A percentile compares a stretch with the other conserved stretches of the same genome.
Conservation (phyloP, 1,140 invertebrate species). For the Bombus waltoni region DNA sequence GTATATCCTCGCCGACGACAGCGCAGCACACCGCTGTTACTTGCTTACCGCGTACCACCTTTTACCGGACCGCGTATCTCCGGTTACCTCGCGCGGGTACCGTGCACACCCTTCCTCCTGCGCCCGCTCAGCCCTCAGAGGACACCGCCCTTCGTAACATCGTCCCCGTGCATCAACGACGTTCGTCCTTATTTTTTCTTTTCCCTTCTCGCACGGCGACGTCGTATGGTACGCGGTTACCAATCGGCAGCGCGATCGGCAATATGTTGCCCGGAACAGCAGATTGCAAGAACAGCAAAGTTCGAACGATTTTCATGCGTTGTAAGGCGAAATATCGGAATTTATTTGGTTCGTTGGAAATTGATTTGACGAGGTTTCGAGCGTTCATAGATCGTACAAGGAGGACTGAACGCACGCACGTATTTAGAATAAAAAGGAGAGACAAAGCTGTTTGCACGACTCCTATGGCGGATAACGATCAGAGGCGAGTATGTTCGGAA, state of each 20-base stretch:
- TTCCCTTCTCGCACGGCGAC: neutral
- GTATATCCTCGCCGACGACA: constrained; percentile 70
- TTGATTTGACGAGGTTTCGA: neutral
- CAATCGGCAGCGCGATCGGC: too few relatives aligned
- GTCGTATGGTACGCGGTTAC: neutral
- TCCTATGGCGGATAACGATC: neutral
- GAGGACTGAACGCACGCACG: neutral
- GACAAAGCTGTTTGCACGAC: neutral
- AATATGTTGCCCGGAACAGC: too few relatives aligned
- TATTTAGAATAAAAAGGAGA: neutral
- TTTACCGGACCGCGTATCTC: constrained; percentile 55
- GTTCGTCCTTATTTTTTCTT: neutral
- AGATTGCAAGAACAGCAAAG: neutral
- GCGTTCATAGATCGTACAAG: neutral
- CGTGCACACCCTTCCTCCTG: neutral
- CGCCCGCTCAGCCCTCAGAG: neutral
- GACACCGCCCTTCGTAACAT: constrained; percentile 23
- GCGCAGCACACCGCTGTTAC: constrained; percentile 38
- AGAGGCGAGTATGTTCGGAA: constrained; percentile 9
- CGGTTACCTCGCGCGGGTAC: constrained; percentile 9
- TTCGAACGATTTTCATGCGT: neutral
- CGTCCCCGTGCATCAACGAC: too few relatives aligned
- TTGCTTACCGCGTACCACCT: constrained; percentile 49
- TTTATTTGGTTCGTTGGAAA: neutral
- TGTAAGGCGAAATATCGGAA: too few relatives aligned